phyloP scores from a whole-genome alignment of 2,888 invertebrate genomes.

The Sericinus montela region DNA sequence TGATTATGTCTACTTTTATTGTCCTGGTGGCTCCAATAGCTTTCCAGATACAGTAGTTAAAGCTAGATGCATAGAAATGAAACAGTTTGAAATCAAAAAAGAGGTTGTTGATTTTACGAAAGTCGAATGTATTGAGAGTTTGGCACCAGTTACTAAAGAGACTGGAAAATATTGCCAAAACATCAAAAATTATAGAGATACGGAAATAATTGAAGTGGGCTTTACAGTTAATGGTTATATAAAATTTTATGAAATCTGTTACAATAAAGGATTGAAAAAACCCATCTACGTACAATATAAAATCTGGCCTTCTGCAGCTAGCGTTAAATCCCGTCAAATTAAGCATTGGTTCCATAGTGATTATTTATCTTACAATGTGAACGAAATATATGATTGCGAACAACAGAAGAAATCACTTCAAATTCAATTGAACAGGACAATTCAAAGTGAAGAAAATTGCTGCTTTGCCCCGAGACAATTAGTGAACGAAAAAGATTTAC shows the following conservation, averaged over 20 bases:
- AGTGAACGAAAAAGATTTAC: constrained; percentile 40
- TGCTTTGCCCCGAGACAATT: constrained; percentile 45
- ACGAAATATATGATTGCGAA: constrained; percentile 29
- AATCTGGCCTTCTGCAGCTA: constrained; percentile 14
- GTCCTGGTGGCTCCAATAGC: constrained; percentile 32
- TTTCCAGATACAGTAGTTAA: constrained; percentile 21
- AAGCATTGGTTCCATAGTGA: constrained; percentile 29
- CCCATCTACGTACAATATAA: constrained; percentile 29
- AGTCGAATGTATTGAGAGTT: constrained; percentile 34
- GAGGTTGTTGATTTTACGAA: constrained; percentile 30
- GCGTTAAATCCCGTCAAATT: constrained; percentile 13
- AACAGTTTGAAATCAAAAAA: constrained; percentile 28
- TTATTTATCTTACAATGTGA: constrained; percentile 23
- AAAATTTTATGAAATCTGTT: constrained; percentile 38
- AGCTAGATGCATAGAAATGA: constrained; percentile 32
- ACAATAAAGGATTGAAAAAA: constrained; percentile 28
- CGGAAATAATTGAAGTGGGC: constrained; percentile 25
- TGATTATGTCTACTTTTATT: constrained; percentile 26
- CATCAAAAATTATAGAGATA: neutral
- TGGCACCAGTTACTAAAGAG: constrained; percentile 22
- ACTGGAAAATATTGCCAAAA: constrained; percentile 28
- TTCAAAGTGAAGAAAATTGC: constrained; percentile 19
- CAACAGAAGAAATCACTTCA: neutral
- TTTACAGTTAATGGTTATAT: constrained; percentile 24
- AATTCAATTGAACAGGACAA: neutral